These are phyloP conservation scores for Gallinago nigripennis DNA, from an alignment of 2,797 vertebrate genomes.

Conservation along the genomic window DNA sequence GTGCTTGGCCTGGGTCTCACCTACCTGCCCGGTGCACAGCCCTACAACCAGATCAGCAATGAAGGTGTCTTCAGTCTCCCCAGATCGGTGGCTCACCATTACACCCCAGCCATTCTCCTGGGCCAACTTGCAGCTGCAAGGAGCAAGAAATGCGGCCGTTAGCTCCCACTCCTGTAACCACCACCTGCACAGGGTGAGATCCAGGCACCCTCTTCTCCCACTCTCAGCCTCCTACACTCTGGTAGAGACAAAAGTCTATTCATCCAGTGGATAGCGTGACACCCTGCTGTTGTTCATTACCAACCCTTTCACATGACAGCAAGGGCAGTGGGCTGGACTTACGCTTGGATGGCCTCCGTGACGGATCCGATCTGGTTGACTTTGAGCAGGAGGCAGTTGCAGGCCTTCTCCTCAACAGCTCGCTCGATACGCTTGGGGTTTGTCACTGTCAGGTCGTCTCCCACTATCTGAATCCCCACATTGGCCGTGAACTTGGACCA, in stretches of 20 bases:
- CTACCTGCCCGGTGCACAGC: constrained; percentile 92
- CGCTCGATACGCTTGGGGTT: constrained; percentile 90
- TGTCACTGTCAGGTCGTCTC: constrained; percentile 92
- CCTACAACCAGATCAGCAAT: constrained; percentile 94
- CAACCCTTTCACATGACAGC: neutral
- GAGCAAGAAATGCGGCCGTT: neutral
- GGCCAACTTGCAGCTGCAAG: constrained; percentile 88
- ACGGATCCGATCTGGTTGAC: constrained; percentile 95
- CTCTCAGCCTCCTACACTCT: neutral
- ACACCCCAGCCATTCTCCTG: constrained; percentile 95
- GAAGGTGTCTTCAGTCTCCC: constrained; percentile 93
- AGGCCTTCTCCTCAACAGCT: constrained; percentile 90
- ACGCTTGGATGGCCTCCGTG: constrained; percentile 93
- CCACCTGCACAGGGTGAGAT: neutral
- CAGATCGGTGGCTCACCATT: constrained; percentile 95
- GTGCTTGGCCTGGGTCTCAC: neutral
- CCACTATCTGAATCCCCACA: constrained; percentile 91
- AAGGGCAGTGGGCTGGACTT: constrained; percentile 55
- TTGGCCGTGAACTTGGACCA: constrained; percentile 91
- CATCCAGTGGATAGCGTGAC: rapidly evolving
- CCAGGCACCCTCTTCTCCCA: neutral
- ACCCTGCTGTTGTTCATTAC: neutral
- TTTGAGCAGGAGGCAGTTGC: constrained; percentile 93
- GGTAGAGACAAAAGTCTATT: neutral
- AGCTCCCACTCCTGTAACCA: neutral